These are phyloP conservation scores for Crotalus viridis DNA, from an alignment of 2,113 vertebrate species.

Conservation along the genomic window DNA sequence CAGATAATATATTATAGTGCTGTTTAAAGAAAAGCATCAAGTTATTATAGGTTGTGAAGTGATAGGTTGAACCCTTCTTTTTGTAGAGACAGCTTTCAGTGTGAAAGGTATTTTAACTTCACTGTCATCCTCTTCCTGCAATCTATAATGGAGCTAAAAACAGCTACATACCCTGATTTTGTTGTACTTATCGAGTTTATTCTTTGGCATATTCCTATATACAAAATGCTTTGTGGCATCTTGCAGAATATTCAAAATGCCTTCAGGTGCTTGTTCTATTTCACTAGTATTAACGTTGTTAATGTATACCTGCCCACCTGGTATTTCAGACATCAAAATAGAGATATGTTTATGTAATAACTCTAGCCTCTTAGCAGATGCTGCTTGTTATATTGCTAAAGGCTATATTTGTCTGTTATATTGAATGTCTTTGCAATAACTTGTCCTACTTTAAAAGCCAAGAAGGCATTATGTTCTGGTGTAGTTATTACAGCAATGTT, in stretches of 20 bases:
- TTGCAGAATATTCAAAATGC: neutral
- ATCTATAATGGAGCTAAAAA: neutral
- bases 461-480: neutral
- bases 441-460: neutral
- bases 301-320: neutral
- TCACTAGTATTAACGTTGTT: neutral
- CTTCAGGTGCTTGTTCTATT: neutral
- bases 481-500: neutral
- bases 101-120: neutral
- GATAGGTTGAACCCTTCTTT: neutral
- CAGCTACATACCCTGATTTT: neutral
- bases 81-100: neutral
- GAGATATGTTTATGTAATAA: neutral
- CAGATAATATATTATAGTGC: neutral
- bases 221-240: neutral
- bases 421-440: neutral
- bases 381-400: neutral
- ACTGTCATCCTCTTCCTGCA: neutral
- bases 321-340: neutral
- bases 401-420: neutral
- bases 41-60: neutral
- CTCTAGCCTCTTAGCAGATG: neutral
- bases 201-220: neutral
- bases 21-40: neutral
- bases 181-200: neutral